These are phyloP conservation scores for Orchesellides sinensis DNA, from an alignment of 2,888 invertebrate species.

Conservation along the genomic window DNA sequence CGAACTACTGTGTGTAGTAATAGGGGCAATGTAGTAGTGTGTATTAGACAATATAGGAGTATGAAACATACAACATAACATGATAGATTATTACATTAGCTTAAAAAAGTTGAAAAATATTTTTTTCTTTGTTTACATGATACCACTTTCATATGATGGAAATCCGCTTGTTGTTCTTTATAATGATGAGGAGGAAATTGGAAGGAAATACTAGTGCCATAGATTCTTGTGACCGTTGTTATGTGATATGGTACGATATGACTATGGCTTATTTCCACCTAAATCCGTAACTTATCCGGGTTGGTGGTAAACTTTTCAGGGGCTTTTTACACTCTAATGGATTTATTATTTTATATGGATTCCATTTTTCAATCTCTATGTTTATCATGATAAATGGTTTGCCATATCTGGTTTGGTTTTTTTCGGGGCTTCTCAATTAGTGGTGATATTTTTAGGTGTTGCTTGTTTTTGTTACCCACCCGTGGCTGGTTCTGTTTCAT, in stretches of 20 bases:
- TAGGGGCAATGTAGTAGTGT: too few relatives aligned
- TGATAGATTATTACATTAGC: slow-evolving; percentile 7
- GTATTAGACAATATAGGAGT: too few relatives aligned
- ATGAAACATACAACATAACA: background rate
- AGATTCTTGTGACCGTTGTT: background rate
- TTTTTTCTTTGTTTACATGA: background rate
- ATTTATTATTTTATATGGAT: slow-evolving; percentile 43
- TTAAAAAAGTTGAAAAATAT: background rate
- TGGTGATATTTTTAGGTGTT: too few relatives aligned
- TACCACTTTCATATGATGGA: too few relatives aligned
- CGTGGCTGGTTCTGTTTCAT: too few relatives aligned
- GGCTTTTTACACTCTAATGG: slow-evolving; percentile 3
- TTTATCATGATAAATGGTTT: too few relatives aligned
- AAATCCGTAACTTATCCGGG: too few relatives aligned
- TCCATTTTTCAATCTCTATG: slow-evolving; percentile 22
- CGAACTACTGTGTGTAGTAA: background rate
- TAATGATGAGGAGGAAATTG: background rate
- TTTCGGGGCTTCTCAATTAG: background rate
- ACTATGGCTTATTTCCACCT: too few relatives aligned
- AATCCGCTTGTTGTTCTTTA: too few relatives aligned
- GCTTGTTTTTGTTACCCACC: too few relatives aligned
- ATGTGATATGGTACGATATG: background rate
- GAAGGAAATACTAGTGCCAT: too few relatives aligned
- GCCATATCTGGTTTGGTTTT: background rate
- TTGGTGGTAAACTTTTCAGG: slow-evolving; percentile 2